Percentiles rank a stretch among this genome's conserved stretches.
Evolutionary conservation across 1,140 invertebrate species (phyloP).

Genomic region (Micrasema minimum): DNA sequence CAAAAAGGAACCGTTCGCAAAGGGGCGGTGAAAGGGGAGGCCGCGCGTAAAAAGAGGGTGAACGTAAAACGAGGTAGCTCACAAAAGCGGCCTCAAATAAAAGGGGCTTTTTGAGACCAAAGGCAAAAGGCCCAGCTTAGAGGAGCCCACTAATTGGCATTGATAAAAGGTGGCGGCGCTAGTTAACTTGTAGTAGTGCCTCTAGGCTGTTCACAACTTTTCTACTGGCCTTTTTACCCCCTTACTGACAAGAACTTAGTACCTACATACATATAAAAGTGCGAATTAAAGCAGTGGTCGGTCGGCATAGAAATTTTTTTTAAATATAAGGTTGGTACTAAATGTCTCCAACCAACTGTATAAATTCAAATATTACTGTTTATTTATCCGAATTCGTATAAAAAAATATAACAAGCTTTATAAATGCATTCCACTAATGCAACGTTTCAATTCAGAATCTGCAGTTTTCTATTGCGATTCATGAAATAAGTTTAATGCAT

Average conservation of each 20-base stretch:
- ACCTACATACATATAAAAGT: neutral
- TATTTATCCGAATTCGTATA: too few relatives aligned
- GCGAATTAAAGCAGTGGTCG: slow-evolving; percentile 18
- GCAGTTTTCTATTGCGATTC: too few relatives aligned
- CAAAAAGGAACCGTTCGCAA: too few relatives aligned
- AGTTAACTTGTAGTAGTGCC: slow-evolving; percentile 48
- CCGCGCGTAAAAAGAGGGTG: too few relatives aligned
- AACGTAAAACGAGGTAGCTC: too few relatives aligned
- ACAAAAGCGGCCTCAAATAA: neutral
- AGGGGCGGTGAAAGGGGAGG: neutral
- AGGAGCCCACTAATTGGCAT: slow-evolving; percentile 54
- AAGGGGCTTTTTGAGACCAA: slow-evolving; percentile 29
- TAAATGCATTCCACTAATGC: too few relatives aligned
- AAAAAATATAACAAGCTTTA: too few relatives aligned
- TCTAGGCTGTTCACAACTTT: slow-evolving; percentile 24
- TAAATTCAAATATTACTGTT: too few relatives aligned
- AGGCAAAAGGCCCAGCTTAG: slow-evolving; percentile 23
- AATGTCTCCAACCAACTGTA: too few relatives aligned
- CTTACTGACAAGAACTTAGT: neutral
- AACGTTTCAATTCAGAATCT: too few relatives aligned
- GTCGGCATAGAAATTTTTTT: neutral
- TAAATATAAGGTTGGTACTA: too few relatives aligned
- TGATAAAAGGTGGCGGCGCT: slow-evolving; percentile 52
- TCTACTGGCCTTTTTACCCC: slow-evolving; percentile 9
- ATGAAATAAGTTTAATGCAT: too few relatives aligned